These are phyloP conservation scores for Melanerpes aurifrons DNA, from an alignment of 2,113 vertebrate genomes.

Conservation along the genomic window DNA sequence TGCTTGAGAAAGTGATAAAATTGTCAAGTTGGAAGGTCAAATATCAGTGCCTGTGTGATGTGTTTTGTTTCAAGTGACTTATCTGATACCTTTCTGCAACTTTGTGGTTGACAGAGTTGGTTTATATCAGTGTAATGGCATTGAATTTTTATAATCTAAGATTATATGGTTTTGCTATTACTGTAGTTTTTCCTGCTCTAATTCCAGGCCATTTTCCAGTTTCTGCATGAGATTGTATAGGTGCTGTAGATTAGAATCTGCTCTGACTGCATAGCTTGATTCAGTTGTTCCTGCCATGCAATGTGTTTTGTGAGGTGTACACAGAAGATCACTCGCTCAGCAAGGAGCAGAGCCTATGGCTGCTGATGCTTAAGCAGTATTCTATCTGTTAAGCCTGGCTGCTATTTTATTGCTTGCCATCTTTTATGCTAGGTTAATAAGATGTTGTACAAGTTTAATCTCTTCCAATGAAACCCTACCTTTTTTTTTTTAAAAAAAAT, in stretches of 20 bases:
- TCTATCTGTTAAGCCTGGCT: not conserved
- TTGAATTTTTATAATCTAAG: not conserved
- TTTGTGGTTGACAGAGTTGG: not conserved
- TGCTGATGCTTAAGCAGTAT: not conserved
- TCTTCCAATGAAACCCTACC: not conserved
- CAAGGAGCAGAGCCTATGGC: not conserved
- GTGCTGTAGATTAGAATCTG: not conserved
- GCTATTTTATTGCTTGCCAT: not conserved
- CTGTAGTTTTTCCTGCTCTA: not conserved
- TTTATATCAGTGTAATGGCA: not conserved
- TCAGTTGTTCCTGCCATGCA: not conserved
- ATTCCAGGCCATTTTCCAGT: not conserved
- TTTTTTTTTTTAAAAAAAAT: not conserved
- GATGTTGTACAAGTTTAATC: not conserved
- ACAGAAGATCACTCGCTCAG: not conserved
- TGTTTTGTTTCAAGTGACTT: not conserved
- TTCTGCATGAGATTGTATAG: not conserved
- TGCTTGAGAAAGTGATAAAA: not conserved
- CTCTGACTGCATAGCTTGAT: not conserved
- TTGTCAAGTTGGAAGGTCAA: not conserved
- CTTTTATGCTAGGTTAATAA: not conserved
- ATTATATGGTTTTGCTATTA: not conserved
- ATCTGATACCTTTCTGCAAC: not conserved
- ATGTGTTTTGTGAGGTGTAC: not conserved
- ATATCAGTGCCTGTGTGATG: not conserved